Base-by-base conservation (phyloP, 2,888 invertebrate genomes). In the Dioctria linearis region DNA sequence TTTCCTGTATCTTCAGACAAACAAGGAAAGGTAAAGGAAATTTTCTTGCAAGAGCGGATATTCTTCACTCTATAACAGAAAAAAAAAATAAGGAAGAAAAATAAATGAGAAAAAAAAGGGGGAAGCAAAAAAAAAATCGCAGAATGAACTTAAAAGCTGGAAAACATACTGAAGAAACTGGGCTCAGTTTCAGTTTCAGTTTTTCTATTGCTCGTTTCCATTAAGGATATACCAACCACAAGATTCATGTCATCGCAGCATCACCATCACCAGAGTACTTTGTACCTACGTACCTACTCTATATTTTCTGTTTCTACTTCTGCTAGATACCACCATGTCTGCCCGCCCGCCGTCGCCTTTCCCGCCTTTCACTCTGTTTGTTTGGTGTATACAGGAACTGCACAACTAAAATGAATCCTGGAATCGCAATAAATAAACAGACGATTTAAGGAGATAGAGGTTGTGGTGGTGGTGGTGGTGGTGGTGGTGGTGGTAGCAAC, bases 351-450 rank as follows among this genome's bases (percentile, higher is more conserved):
- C n/a, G n/a, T n/a, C 25, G 25, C 25, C 0, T 25, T 25, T 25
- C 25, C 25, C 25, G 25, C 25, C 25, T 25, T 25, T 25, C 25
- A 1, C 25, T 25, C 0, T 25, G 2, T 25, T 25, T 25, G 4
- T 11, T 54, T 39, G 51, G 11, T 11, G 43, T 67, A 43, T 13
- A 54, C 25, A 25, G 25, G 13, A 54, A 46, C 54, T 54, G 37
- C 71, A 51, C 71, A 37, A 37, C 57, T 25, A 71, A 46, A 49
- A 51, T 51, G 54, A 71, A 39, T 71, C 71, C 71, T 51, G 71
- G 25, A 39, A 39, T 11, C 54, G 39, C 54, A 71, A 71, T 71
- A 71, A 71, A 51, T 54, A 71, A 71, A 37, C 71, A 54, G 51
- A 51, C 71, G 37, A 71, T 51, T 71, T 54, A 5, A 3, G 40